Base-by-base conservation (phyloP, 2,797 vertebrate species). In the Lithobates pipiens region DNA sequence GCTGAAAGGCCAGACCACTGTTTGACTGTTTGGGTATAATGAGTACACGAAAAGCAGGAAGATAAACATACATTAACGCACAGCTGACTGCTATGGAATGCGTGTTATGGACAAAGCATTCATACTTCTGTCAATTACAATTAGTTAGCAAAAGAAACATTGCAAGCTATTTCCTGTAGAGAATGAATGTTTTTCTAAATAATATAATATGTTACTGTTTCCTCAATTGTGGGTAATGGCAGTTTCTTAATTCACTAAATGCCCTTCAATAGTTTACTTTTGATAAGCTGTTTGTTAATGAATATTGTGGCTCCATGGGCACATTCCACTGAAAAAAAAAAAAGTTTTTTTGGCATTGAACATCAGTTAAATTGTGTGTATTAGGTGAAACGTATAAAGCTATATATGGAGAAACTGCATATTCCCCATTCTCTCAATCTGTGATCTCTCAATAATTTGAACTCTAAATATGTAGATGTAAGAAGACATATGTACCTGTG, bases 401-500 rank as follows among this genome's bases (percentile, higher is more conserved):
- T 61, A 61, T 5, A 61, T 23, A 61, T 21, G 3, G 21, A n/a
- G 23, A 3, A 57, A 76, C 3, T 10, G n/a, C 39, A 71, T 23
- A 16, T 29, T 46, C 9, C 15, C 15, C 25, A 46, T 75, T 39
- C 8, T 10, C 39, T 39, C 36, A 39, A 39, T 8, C 7, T 39
- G 6, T 8, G 7, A 39, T 39, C 36, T 39, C n/a, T n/a, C 39
- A 9, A 8, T 23, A 23, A 57, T 15, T 18, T 75, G 29, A 75
- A 23, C 29, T 34, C 23, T 21, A 6, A 39, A 9, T 25, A 8
- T 44, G 18, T 61, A 68, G 46, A 8, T 39, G 9, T 23, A 23
- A 61, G 65, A 10, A 68, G 32, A 23, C 11, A 34, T 2, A n/a
- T 39, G 67, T 89, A 98, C 97, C 97, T 99, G 97, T 82, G 93